Evolutionary conservation across 1,140 invertebrate species (phyloP).

Genomic region (Dufourea novaeangliae): DNA sequence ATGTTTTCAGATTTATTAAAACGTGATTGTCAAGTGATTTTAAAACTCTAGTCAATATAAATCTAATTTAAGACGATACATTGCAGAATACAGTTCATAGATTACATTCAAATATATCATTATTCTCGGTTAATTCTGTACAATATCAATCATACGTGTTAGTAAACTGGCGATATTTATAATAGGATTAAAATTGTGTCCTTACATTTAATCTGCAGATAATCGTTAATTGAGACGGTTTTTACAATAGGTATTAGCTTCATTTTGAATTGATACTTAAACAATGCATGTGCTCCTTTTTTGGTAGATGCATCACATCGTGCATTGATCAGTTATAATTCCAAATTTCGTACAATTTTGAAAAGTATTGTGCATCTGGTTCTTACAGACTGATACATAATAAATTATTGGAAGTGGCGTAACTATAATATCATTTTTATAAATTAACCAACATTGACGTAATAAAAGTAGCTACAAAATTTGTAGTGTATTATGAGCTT

Average conservation of each 20-base stretch:
- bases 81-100: not conserved
- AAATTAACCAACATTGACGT: not conserved
- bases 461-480: not conserved
- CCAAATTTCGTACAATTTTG: slow-evolving; percentile 45
- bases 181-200: slow-evolving; percentile 26
- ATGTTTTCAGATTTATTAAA: slow-evolving; percentile 14
- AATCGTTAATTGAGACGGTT: slow-evolving; percentile 23
- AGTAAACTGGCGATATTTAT: slow-evolving; percentile 8
- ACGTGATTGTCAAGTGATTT: not conserved
- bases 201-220: slow-evolving; percentile 33
- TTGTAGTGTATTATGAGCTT: not conserved
- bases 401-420: slow-evolving; percentile 61
- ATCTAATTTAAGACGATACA: not conserved
- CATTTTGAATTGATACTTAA: slow-evolving; percentile 38
- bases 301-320: slow-evolving; percentile 40
- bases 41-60: slow-evolving; percentile 14
- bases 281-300: slow-evolving; percentile 41
- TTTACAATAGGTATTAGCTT: slow-evolving; percentile 40
- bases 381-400: slow-evolving; percentile 71
- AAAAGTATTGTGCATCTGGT: slow-evolving; percentile 80
- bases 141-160: slow-evolving; percentile 1
- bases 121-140: not conserved
- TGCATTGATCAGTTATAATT: slow-evolving; percentile 28
- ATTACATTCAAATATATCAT: not conserved
- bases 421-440: slow-evolving; percentile 58